phyloP scores from a whole-genome alignment of 2,113 vertebrate genomes.

The Synchiropus splendidus region DNA sequence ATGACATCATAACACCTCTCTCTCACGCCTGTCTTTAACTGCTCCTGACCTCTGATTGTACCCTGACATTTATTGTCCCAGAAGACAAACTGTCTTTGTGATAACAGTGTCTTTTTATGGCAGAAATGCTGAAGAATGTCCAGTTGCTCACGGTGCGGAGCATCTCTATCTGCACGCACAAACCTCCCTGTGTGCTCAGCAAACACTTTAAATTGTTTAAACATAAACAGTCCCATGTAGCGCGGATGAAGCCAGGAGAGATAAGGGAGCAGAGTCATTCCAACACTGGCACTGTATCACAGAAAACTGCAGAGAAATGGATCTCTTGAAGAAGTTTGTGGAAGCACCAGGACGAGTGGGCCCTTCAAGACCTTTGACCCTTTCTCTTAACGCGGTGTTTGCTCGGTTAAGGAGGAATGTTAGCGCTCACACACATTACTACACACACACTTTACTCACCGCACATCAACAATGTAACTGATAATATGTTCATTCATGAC shows the following conservation, averaged over 20 bases:
- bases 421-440: not conserved
- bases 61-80: slow-evolving; percentile 10
- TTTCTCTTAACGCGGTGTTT: slow-evolving; percentile 7
- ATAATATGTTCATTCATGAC: not conserved
- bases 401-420: slow-evolving; percentile 11
- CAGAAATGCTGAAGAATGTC: not conserved
- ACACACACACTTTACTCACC: not conserved
- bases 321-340: no score
- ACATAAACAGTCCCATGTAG: not conserved
- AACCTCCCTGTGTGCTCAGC: not conserved
- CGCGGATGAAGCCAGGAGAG: no score
- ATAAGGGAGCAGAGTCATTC: no score
- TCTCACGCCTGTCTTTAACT: no score
- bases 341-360: not conserved
- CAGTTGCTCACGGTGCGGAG: not conserved
- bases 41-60: slow-evolving; percentile 8
- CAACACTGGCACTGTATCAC: no score
- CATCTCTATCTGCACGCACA: not conserved
- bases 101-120: not conserved
- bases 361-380: slow-evolving; percentile 11
- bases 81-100: slow-evolving; percentile 14
- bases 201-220: not conserved
- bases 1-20: no score
- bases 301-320: not conserved
- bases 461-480: not conserved